phyloP scores from a whole-genome alignment of 64 coral and sea anemone species.

The Pocillopora damicornis region DNA sequence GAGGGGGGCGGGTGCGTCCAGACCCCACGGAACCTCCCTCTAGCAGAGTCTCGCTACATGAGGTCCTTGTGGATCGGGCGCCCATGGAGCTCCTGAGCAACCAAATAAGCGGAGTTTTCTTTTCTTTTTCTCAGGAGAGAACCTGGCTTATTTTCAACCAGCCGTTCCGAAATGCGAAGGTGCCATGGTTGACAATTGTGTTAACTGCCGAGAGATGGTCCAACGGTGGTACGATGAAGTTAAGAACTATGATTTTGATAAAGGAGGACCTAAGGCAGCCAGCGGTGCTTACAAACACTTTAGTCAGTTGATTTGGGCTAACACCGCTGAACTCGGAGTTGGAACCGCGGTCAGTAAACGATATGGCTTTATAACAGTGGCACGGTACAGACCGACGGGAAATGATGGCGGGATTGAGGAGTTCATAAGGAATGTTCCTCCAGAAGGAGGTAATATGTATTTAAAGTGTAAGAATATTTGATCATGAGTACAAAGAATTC shows the following conservation, averaged over 20 bases:
- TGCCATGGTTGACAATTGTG: constrained; percentile 68
- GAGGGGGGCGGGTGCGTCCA: no score
- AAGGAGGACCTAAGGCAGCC: constrained; percentile 26
- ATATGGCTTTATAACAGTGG: constrained; percentile 92
- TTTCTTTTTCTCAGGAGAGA: constrained; percentile 57
- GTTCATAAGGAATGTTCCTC: constrained; percentile 79
- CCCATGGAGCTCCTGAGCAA: no score
- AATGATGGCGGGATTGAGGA: constrained; percentile 50
- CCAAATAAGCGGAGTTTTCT: not conserved
- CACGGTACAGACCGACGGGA: constrained; percentile 71
- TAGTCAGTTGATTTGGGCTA: constrained; percentile 79
- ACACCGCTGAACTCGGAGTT: constrained; percentile 76
- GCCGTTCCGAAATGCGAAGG: constrained; percentile 85
- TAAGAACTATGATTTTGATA: constrained; percentile 85
- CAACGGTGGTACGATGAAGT: constrained; percentile 85
- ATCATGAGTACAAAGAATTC: not conserved
- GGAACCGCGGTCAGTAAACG: constrained; percentile 81
- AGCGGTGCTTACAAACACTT: constrained; percentile 68
- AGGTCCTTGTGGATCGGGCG: no score
- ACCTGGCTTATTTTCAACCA: constrained; percentile 81
- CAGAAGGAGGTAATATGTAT: constrained; percentile 61
- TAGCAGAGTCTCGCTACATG: no score
- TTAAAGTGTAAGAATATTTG: not conserved
- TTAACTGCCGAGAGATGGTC: constrained; percentile 84
- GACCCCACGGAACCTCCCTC: no score